A percentile compares a stretch with the other conserved stretches of the same genome.
These are phyloP conservation scores for Drosophila miranda DNA, from an alignment of 1,140 invertebrate genomes.

Conservation along the genomic window DNA sequence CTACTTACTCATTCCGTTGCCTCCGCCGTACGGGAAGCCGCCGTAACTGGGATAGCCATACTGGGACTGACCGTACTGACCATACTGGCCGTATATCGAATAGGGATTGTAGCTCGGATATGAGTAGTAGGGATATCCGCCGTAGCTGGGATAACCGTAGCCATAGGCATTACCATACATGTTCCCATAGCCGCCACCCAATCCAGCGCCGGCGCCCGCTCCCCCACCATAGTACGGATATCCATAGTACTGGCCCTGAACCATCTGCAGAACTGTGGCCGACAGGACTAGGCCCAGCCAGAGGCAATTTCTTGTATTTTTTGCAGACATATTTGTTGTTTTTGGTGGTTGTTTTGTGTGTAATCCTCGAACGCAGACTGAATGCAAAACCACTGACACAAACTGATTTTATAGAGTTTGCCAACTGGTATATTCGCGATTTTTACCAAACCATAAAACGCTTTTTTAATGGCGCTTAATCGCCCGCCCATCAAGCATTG, in stretches of 20 bases:
- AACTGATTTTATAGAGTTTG: conserved; percentile 55
- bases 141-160: conserved; percentile 43
- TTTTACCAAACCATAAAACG: conserved; percentile 39
- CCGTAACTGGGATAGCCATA: conserved; percentile 43
- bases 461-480: conserved; percentile 73
- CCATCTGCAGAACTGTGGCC: conserved; percentile 30
- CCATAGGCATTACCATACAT: conserved; percentile 42
- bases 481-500: conserved; percentile 45
- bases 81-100: conserved; percentile 43
- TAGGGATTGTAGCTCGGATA: conserved; percentile 53
- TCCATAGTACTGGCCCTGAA: conserved; percentile 53
- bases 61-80: conserved; percentile 36
- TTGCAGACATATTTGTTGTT: conserved; percentile 22
- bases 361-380: conserved; percentile 49
- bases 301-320: conserved; percentile 25
- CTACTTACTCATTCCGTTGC: conserved; percentile 71
- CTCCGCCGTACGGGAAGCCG: conserved; percentile 61
- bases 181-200: conserved; percentile 31
- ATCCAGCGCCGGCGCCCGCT: conserved; percentile 19
- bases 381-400: conserved; percentile 20
- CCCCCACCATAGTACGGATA: conserved; percentile 58
- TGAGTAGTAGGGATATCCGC: conserved; percentile 45
- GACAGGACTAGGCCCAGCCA: conserved; percentile 32
- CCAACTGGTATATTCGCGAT: conserved; percentile 11
- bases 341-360: conserved; percentile 18